Conservation (phyloP, 2,888 invertebrate species). For the Tetragonisca angustula region DNA sequence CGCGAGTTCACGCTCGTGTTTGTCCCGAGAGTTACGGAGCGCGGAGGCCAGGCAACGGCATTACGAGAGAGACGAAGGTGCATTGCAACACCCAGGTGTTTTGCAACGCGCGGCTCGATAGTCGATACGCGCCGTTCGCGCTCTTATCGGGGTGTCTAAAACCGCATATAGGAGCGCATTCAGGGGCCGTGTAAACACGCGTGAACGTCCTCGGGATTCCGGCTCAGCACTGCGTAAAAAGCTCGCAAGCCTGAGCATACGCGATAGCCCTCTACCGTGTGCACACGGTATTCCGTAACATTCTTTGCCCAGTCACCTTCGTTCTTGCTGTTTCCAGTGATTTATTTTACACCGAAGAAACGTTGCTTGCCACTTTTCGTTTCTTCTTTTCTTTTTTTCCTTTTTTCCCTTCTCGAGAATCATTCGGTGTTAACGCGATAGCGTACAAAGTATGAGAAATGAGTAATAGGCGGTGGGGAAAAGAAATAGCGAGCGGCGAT, state of each 20-base stretch:
- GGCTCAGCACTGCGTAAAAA: constrained; percentile 41
- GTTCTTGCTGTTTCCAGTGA: not conserved
- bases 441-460: not conserved
- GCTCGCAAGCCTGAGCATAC: constrained; percentile 15
- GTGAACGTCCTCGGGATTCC: constrained; percentile 59
- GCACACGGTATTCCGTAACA: constrained; percentile 25
- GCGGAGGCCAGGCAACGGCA: constrained; percentile 48
- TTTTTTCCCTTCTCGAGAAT: too few relatives aligned
- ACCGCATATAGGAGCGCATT: constrained; percentile 66
- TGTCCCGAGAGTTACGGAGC: constrained; percentile 21
- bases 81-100: constrained; percentile 70
- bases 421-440: not conserved
- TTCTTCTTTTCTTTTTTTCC: too few relatives aligned
- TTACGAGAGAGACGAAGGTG: constrained; percentile 54
- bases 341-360: constrained; percentile 17
- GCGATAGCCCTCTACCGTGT: constrained; percentile 10
- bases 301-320: constrained; percentile 16
- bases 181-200: constrained; percentile 65
- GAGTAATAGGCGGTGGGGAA: not conserved
- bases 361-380: not conserved
- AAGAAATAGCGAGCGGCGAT: not conserved
- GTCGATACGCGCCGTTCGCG: constrained; percentile 65
- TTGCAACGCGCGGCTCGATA: constrained; percentile 67
- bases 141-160: constrained; percentile 68
- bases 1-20: constrained; percentile 37